Base-by-base conservation (phyloP, 2,888 invertebrate species). In the Drosophila buzzatii region DNA sequence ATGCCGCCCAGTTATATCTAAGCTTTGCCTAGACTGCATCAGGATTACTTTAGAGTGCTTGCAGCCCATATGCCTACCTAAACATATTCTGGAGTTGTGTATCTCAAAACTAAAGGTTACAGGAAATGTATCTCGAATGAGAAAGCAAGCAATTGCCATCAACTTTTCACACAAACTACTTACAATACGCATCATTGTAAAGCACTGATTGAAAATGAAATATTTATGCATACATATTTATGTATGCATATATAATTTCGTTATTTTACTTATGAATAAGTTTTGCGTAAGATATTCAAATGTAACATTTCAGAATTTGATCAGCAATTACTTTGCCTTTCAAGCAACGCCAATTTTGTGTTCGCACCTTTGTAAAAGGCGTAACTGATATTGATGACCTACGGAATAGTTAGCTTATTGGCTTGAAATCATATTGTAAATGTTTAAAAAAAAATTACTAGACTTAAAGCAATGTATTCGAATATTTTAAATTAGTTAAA, bases 1-100 rank as follows among this genome's bases (percentile, higher is more conserved):
- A 72, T 73, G 87, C 87, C 79, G 84, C 84, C 88, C 86, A 85
- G 84, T 85, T 81, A 79, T 75, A 67, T 83, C 79, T 81, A 81
- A 84, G 86, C 79, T 83, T 81, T 79, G 73, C 64, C 64, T 75
- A 59, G 62, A 49, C 58, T 64, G 84, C 89, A 79, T 88, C 84
- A 88, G 86, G 79, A 72, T 81, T 85, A 88, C 86, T 88, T 88
- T 85, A 85, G 67, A 70, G 62, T 67, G 75, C 77, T 65, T 64
- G 55, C 52, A 69, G 35, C 47, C 59, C 33, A 59, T 20, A 52
- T 52, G 47, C 20, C 44, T 44, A n/a, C n/a, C 31, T 33, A 58
- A 58, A 10, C 49, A 18, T 49, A 41, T 20, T 64, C 59, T 55
- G 20, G 66, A 65, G 41, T 78, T 63, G 70, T 60, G 47, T 55